phyloP scores from a whole-genome alignment of 2,888 invertebrate species.

The Aricia artaxerxes region DNA sequence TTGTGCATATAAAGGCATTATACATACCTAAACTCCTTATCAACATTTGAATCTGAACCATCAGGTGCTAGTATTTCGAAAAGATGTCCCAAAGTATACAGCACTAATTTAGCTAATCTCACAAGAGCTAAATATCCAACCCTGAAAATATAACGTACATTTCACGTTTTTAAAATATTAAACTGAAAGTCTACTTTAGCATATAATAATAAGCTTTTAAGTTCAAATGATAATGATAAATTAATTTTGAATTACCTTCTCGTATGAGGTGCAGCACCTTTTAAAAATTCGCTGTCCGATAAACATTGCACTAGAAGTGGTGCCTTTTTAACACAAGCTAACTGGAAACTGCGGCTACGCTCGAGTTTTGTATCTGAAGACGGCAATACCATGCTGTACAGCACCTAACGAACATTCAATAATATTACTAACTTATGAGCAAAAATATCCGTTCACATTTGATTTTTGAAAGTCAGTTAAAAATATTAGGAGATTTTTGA shows the following conservation, averaged over 20 bases:
- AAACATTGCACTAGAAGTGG: constrained; percentile 72
- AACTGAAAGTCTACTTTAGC: not conserved
- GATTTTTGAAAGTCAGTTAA: too few species aligned
- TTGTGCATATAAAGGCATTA: not conserved
- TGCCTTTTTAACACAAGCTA: constrained; percentile 82
- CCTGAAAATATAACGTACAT: constrained; percentile 63
- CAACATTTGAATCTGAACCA: constrained; percentile 67
- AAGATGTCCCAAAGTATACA: constrained; percentile 92
- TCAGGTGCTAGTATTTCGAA: constrained; percentile 82
- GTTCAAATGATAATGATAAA: not conserved
- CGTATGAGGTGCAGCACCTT: constrained; percentile 70
- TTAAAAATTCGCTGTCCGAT: constrained; percentile 73
- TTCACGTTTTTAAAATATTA: not conserved
- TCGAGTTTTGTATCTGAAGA: constrained; percentile 90
- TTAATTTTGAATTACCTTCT: constrained; percentile 55
- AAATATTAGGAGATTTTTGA: too few species aligned
- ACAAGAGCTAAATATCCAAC: constrained; percentile 93
- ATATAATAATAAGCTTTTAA: not conserved
- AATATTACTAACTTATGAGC: not conserved
- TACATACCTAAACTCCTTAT: constrained; percentile 65
- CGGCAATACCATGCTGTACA: constrained; percentile 96
- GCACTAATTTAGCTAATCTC: constrained; percentile 92
- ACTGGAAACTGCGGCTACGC: constrained; percentile 79
- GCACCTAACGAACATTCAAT: constrained; percentile 71
- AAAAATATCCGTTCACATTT: not conserved